A percentile compares a stretch with the other conserved stretches of the same genome.
These are phyloP conservation scores for Plebejus argus DNA, from an alignment of 2,888 invertebrate species.

Conservation along the genomic window DNA sequence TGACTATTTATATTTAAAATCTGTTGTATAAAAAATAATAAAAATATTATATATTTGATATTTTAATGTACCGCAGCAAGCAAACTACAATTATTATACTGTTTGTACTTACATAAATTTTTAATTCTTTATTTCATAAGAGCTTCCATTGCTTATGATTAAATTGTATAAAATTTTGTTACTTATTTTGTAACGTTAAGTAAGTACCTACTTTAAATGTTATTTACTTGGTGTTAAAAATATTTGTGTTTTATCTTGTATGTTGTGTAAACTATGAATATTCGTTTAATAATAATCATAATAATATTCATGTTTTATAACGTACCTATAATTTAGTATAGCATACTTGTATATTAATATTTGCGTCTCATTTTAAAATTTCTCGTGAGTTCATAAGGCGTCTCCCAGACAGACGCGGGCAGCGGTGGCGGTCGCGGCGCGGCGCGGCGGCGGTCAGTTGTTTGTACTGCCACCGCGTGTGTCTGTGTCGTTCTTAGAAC, in stretches of 20 bases:
- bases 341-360: background rate
- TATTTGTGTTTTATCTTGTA: conserved; percentile 4
- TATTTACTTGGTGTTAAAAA: conserved; percentile 17
- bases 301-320: background rate
- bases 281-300: background rate
- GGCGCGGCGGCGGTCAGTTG: no score
- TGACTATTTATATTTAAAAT: background rate
- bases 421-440: no score
- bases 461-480: no score
- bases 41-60: conserved; percentile 2
- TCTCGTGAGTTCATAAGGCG: background rate
- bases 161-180: conserved; percentile 20
- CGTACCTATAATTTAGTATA: background rate
- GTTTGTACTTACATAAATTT: conserved; percentile 25
- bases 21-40: background rate
- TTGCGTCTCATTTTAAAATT: no score
- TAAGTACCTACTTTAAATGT: background rate
- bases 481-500: no score
- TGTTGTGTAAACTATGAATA: conserved; percentile 7
- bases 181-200: background rate
- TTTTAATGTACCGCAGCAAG: background rate
- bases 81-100: background rate
- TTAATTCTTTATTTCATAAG: conserved; percentile 25
- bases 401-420: no score
- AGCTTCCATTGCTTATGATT: conserved; percentile 33